Percentiles rank a stretch among this genome's conserved stretches.
These are phyloP conservation scores for Ruditapes philippinarum DNA, from an alignment of 1,140 invertebrate genomes.

Conservation along the genomic window DNA sequence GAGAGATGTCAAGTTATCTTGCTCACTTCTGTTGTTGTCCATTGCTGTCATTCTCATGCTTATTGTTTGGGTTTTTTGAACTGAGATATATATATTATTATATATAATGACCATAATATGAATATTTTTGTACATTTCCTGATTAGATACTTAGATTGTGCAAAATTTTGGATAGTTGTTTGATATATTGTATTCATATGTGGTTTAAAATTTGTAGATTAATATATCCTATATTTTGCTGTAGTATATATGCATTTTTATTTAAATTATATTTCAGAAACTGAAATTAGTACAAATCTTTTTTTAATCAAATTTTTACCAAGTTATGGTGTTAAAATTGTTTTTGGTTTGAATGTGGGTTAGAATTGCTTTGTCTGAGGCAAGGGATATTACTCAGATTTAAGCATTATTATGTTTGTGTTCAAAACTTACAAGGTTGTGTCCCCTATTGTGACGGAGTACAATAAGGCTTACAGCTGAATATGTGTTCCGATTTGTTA, in stretches of 20 bases:
- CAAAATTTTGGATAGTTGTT: conserved; percentile 45
- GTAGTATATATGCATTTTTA: conserved; percentile 70
- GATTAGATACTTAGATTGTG: background rate
- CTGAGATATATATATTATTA: conserved; percentile 55
- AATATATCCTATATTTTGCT: conserved; percentile 50
- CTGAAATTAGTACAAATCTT: conserved; percentile 46
- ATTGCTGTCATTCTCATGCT: conserved; percentile 40
- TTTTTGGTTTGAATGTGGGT: conserved; percentile 43
- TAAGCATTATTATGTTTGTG: conserved; percentile 49
- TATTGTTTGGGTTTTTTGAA: conserved; percentile 48
- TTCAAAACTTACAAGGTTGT: conserved; percentile 47
- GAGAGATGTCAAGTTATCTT: conserved; percentile 33
- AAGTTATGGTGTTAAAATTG: conserved; percentile 15
- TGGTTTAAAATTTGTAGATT: conserved; percentile 50
- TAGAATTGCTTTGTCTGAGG: conserved; percentile 23
- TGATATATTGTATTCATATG: conserved; percentile 42
- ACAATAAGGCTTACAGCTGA: conserved; percentile 28
- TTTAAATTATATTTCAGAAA: conserved; percentile 60
- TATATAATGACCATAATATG: conserved; percentile 61
- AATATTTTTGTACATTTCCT: conserved; percentile 62
- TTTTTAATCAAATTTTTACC: conserved; percentile 68
- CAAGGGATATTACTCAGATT: conserved; percentile 43
- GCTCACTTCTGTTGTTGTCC: conserved; percentile 62
- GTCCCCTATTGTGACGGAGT: conserved; percentile 21
- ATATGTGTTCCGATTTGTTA: conserved; percentile 29